Evolutionary conservation across 2,888 invertebrate genomes (phyloP).

Genomic region (Cerceris ruficornis): DNA sequence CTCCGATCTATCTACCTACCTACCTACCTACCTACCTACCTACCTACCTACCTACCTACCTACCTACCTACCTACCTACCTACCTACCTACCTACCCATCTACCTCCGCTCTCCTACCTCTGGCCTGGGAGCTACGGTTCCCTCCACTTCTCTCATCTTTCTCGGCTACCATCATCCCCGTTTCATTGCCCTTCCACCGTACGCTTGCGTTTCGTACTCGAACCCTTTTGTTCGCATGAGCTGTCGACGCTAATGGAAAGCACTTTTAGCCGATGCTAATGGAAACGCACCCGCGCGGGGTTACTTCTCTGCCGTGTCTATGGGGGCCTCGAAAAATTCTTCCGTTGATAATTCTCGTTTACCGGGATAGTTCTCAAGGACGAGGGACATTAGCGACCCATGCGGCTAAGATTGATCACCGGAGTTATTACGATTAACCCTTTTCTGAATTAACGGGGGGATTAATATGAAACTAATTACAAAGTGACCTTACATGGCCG

Average conservation of each 20-base stretch:
- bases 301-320: slow-evolving; percentile 35
- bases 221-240: slow-evolving; percentile 71
- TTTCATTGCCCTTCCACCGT: slow-evolving; percentile 30
- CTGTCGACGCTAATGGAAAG: slow-evolving; percentile 77
- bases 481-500: background rate
- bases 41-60: background rate
- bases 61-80: background rate
- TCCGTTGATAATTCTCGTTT: slow-evolving; percentile 26
- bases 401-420: slow-evolving; percentile 40
- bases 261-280: slow-evolving; percentile 77
- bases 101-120: background rate
- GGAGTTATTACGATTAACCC: slow-evolving; percentile 20
- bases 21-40: slow-evolving; percentile 6
- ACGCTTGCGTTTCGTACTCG: slow-evolving; percentile 61
- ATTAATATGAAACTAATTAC: slow-evolving; percentile 26
- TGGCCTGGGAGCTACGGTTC: background rate
- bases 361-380: slow-evolving; percentile 24
- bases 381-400: slow-evolving; percentile 4
- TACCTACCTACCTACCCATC: too few species aligned
- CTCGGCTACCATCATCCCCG: slow-evolving; percentile 34
- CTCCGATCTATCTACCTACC: slow-evolving; percentile 24
- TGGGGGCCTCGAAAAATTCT: slow-evolving; percentile 55
- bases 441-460: slow-evolving; percentile 18
- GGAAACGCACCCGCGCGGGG: slow-evolving; percentile 62
- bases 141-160: slow-evolving; percentile 11